These are phyloP conservation scores for Anastrepha obliqua DNA, from an alignment of 1,140 invertebrate genomes.

Conservation along the genomic window DNA sequence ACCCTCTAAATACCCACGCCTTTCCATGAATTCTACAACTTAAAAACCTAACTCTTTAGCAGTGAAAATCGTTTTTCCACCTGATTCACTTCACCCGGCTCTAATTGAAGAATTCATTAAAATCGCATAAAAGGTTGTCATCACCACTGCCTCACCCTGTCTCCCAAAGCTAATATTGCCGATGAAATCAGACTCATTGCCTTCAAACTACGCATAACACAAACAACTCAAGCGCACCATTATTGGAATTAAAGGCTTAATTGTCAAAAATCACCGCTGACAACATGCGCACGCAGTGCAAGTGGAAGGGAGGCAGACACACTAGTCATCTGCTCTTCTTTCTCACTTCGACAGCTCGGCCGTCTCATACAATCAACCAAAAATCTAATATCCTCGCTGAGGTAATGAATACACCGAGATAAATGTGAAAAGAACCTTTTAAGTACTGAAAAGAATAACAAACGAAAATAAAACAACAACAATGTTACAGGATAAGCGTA, in stretches of 20 bases:
- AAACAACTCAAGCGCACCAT: not conserved
- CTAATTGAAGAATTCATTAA: slow-evolving; percentile 13
- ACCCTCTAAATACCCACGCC: too few species aligned
- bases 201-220: too few species aligned
- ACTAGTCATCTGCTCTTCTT: not conserved
- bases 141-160: not conserved
- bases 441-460: not conserved
- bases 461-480: not conserved
- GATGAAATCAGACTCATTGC: too few species aligned
- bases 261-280: not conserved
- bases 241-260: slow-evolving; percentile 27
- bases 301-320: not conserved
- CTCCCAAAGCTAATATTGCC: too few species aligned
- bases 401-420: not conserved
- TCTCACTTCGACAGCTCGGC: not conserved
- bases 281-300: not conserved
- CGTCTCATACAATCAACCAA: too few species aligned
- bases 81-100: not conserved
- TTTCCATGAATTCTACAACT: too few species aligned
- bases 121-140: not conserved
- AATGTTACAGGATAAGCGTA: not conserved
- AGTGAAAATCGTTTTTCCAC: not conserved
- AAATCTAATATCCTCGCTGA: not conserved
- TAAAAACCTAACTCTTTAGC: too few species aligned
- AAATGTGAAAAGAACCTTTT: too few species aligned